Base-by-base conservation (phyloP, 1,140 invertebrate species). In the Penaeus vannamei region DNA sequence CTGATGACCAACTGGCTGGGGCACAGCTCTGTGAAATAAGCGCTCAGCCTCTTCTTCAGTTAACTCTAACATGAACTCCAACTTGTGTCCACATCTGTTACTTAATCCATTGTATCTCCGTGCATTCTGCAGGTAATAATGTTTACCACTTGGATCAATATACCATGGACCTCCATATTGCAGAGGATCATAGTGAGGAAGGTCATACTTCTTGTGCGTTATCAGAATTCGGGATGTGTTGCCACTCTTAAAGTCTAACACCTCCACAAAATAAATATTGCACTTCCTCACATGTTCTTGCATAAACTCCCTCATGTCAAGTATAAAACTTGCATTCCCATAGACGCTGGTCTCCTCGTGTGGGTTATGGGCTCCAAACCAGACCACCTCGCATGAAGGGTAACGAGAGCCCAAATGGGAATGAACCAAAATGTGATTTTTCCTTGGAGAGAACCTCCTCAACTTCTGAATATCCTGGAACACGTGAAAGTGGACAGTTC, bases 241-340 rank as follows among this genome's bases (percentile, higher is more conserved):
- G 7, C 26, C 20, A 32, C 0, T 76, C 42, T 76, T 76, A n/a
- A 76, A 76, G 42, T 76, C 72, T 12, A 76, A 29, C 19, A 36
- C 20, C 42, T 76, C 72, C 14, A 76, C 72, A 76, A 32, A 76
- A 17, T 76, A 76, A 32, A 76, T 76, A 76, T 76, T 76, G n/a
- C 0, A 17, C 5, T 29, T 32, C 14, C 20, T 29, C 42, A 32
- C 29, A n/a, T 22, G 22, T 5, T 29, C 5, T 32, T 23, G 0
- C 72, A 76, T 32, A 36, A 76, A 76, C n/a, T 76, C 42, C 23
- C 19, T 29, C 72, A 76, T 76, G n/a, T 76, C 72, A 8, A 76
- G 26, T 32, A 76, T 12, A 14, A 76, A 76, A 22, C 72, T 76
- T 76, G 42, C 26, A 32, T 76, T 76, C 72, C 72, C 72, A 29